Percentiles rank a stretch among this genome's conserved stretches.
phyloP scores from a whole-genome alignment of 37 sponge, comb jelly and placozoan genomes.

The Oopsacas minuta region DNA sequence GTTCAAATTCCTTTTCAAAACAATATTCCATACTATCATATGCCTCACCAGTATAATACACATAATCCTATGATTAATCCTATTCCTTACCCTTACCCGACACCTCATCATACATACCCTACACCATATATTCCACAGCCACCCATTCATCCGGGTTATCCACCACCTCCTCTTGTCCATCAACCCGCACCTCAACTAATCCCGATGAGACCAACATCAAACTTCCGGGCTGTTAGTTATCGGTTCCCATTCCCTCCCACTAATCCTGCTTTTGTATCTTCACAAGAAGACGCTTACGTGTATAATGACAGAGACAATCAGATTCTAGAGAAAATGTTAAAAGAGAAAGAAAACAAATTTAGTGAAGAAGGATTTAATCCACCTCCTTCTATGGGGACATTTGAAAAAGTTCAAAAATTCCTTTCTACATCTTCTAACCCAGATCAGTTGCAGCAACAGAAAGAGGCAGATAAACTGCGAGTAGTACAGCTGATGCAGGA shows the following conservation, averaged over 20 bases:
- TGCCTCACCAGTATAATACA: neutral
- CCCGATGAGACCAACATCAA: neutral
- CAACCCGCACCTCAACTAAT: neutral
- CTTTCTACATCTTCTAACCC: neutral
- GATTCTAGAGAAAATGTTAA: neutral
- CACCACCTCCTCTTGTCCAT: neutral
- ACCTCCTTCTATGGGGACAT: neutral
- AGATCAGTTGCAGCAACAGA: neutral
- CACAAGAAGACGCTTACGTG: neutral
- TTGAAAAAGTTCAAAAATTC: conserved; percentile 5
- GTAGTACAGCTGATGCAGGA: neutral
- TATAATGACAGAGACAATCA: conserved; percentile 9
- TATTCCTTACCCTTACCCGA: neutral
- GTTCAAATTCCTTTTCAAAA: neutral
- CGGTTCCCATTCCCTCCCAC: neutral
- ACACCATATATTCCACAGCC: neutral
- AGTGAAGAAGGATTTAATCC: neutral
- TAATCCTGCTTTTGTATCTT: too few relatives aligned
- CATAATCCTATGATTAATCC: neutral
- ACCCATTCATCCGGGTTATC: neutral
- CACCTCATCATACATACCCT: neutral
- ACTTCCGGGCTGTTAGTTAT: neutral
- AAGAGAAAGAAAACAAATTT: neutral
- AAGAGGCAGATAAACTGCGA: neutral
- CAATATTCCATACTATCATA: neutral